Evolutionary conservation across 2,113 vertebrate species (phyloP).

Genomic region (Sakesphorus luctuosus): DNA sequence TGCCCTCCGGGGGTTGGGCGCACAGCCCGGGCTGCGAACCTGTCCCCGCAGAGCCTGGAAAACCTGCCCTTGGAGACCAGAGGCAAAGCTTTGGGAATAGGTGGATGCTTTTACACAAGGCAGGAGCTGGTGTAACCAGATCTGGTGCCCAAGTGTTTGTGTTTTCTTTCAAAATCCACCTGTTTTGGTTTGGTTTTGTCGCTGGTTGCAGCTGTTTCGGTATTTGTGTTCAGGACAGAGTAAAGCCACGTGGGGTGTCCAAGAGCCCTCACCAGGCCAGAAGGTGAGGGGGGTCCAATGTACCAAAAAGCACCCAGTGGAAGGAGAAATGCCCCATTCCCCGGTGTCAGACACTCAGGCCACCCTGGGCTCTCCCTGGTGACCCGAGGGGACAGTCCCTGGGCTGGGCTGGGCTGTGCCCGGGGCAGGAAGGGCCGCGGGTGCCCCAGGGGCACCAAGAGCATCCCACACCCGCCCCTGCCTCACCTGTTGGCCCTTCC

Average conservation of each 20-base stretch:
- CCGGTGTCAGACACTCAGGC: neutral
- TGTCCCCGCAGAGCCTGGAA: neutral
- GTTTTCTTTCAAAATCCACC: neutral
- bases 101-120: neutral
- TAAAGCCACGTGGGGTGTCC: neutral
- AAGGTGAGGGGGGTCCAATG: too few species aligned
- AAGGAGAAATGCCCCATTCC: neutral
- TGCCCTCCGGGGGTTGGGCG: too few species aligned
- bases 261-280: neutral
- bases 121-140: neutral
- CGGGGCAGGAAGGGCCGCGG: too few species aligned
- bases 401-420: accelerated
- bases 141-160: neutral
- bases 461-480: neutral
- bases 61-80: neutral
- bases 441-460: too few species aligned
- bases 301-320: neutral
- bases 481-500: neutral
- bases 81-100: neutral
- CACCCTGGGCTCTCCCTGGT: neutral
- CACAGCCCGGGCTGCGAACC: neutral
- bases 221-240: neutral
- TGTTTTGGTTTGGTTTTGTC: too few species aligned
- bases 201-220: neutral
- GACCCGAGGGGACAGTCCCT: accelerated